Base-by-base conservation (phyloP, 2,888 invertebrate species). In the Epinotia brunnichana region DNA sequence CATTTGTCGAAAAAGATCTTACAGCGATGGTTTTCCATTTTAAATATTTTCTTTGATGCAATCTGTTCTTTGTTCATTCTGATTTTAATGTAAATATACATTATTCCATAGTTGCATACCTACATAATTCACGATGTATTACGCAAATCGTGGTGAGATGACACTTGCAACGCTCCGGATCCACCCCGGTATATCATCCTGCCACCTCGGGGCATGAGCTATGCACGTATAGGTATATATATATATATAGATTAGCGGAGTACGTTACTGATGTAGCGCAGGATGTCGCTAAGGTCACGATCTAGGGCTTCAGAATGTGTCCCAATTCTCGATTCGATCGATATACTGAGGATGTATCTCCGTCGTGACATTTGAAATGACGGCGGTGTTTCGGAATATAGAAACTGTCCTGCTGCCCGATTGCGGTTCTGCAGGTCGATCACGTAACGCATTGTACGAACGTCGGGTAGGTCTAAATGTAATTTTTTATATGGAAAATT, bases 211-310 rank as follows among this genome's bases (percentile, higher is more conserved):
- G 24, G 10, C n/a, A 62, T 62, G 21, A 5, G 15, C 4, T 48
- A 56, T 51, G 1, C 10, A 10, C n/a, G 15, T 57, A 56, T 24
- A 9, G 13, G 0, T n/a, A n/a, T n/a, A n/a, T n/a, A n/a, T n/a
- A n/a, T n/a, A n/a, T n/a, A 56, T 24, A 56, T n/a, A 56, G 19
- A 56, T 57, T 29, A 57, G n/a, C 15, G 15, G n/a, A 24, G n/a
- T 7, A n/a, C 15, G 15, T 9, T 15, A 29, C 29, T 13, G 54
- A 54, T n/a, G n/a, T n/a, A 39, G 21, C 41, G 56, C n/a, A 56
- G 64, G 54, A 66, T 56, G 39, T 63, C 9, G 63, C 54, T 56
- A 66, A n/a, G 54, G 39, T 66, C 66, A 24, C 15, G 54, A 41
- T 41, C 66, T 66, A 39, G 15, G 21, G 41, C 11, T n/a, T 29